Conservation (phyloP, 1,140 invertebrate species). For the Wiebesia pumilae region DNA sequence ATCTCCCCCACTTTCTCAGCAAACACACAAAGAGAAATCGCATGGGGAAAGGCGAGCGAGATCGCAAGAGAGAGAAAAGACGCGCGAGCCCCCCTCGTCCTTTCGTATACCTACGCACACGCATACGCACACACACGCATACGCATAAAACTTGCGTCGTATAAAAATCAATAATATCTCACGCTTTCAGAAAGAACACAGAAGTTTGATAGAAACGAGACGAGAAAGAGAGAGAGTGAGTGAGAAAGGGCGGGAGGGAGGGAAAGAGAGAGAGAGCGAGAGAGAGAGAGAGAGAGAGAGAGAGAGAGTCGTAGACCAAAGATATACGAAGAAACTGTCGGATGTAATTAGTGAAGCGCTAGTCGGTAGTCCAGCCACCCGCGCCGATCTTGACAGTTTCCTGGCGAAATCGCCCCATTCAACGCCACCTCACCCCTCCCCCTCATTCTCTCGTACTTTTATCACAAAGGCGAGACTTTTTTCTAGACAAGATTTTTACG, state of each 20-base stretch:
- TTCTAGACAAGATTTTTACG: background rate
- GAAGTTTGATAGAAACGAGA: constrained; percentile 47
- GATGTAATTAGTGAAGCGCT: constrained; percentile 39
- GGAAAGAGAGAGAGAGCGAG: background rate
- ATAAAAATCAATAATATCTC: constrained; percentile 76
- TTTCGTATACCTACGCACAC: constrained; percentile 43
- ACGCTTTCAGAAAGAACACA: constrained; percentile 62
- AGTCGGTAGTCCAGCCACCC: background rate
- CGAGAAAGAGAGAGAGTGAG: too few species aligned
- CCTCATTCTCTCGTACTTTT: background rate
- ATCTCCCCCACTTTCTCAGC: constrained; percentile 49
- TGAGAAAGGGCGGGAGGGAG: background rate
- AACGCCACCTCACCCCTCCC: too few species aligned
- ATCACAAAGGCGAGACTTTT: background rate
- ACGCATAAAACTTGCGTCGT: constrained; percentile 53
- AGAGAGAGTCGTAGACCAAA: background rate
- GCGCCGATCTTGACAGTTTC: background rate
- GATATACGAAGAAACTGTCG: constrained; percentile 1
- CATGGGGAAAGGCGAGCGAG: constrained; percentile 39
- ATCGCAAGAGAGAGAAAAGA: constrained; percentile 44
- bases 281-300: background rate
- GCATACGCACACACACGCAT: constrained; percentile 33
- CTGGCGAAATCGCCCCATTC: background rate
- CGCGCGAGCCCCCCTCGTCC: constrained; percentile 53
- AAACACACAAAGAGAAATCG: constrained; percentile 49